A percentile compares a stretch with the other conserved stretches of the same genome.
phyloP scores from a whole-genome alignment of 2,113 vertebrate genomes.

The Gymnogyps californianus region DNA sequence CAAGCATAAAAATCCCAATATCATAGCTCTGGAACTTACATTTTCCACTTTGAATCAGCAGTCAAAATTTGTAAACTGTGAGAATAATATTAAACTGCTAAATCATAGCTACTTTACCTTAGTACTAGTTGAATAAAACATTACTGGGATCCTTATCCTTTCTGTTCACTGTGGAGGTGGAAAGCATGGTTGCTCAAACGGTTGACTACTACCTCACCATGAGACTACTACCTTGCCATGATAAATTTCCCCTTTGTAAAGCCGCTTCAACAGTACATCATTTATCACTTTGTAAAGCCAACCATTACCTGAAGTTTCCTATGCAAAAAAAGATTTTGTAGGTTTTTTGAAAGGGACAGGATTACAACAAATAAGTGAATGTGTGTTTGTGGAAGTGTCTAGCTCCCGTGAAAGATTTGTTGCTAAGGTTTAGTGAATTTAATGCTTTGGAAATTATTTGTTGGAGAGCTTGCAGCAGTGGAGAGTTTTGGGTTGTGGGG shows the following conservation, averaged over 20 bases:
- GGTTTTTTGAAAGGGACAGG: neutral
- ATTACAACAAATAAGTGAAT: neutral
- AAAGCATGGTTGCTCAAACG: neutral
- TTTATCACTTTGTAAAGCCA: neutral
- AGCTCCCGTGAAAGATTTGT: neutral
- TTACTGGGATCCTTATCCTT: neutral
- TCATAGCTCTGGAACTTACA: neutral
- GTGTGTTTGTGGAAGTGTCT: neutral
- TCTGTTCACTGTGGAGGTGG: neutral
- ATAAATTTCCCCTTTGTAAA: neutral
- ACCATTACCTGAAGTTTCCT: neutral
- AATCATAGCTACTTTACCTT: neutral
- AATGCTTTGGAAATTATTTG: neutral
- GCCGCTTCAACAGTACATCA: neutral
- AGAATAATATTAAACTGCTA: neutral
- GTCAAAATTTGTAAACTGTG: neutral
- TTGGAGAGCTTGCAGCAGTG: neutral
- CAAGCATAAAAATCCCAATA: neutral
- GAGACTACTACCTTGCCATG: neutral
- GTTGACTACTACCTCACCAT: neutral
- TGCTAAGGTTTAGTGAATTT: neutral
- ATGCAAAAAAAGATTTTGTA: accelerated
- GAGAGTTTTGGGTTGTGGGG: neutral
- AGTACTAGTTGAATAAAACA: neutral
- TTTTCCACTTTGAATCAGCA: neutral